Evolutionary conservation across 2,113 vertebrate species (phyloP).

Genomic region (Semnornis frantzii): DNA sequence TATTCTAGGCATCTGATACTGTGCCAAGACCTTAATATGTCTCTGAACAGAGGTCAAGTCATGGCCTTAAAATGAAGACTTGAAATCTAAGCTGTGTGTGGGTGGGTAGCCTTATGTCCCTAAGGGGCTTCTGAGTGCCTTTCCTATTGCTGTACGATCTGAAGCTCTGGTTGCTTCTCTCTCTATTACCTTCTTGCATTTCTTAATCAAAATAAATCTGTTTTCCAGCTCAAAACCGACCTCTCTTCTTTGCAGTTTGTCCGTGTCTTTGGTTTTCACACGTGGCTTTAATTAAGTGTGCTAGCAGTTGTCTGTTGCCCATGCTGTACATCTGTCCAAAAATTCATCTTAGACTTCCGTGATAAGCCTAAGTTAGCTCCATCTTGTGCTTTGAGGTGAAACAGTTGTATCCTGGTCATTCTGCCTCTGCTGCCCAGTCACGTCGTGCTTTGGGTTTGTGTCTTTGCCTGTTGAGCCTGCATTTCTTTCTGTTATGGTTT

Average conservation of each 20-base stretch:
- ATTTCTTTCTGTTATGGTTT: not conserved
- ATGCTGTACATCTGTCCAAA: not conserved
- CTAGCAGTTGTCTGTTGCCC: not conserved
- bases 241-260: not conserved
- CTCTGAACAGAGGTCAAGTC: slow-evolving; percentile 61
- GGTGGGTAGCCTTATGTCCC: slow-evolving; percentile 64
- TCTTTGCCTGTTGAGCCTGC: not conserved
- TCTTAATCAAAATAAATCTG: slow-evolving; percentile 62
- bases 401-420: not conserved
- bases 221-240: slow-evolving; percentile 24
- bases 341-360: not conserved
- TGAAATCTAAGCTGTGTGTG: slow-evolving; percentile 69
- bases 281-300: not conserved
- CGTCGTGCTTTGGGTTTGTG: not conserved
- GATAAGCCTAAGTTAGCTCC: not conserved
- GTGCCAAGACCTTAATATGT: slow-evolving; percentile 72
- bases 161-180: slow-evolving; percentile 51
- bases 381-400: not conserved
- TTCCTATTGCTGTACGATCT: slow-evolving; percentile 57
- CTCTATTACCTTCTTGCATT: slow-evolving; percentile 61
- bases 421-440: not conserved
- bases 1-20: slow-evolving; percentile 72
- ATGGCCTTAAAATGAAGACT: slow-evolving; percentile 68
- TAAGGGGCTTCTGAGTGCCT: slow-evolving; percentile 57
- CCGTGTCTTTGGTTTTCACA: not conserved